phyloP scores from a whole-genome alignment of 1,140 invertebrate genomes.

The Latrodectus geometricus region DNA sequence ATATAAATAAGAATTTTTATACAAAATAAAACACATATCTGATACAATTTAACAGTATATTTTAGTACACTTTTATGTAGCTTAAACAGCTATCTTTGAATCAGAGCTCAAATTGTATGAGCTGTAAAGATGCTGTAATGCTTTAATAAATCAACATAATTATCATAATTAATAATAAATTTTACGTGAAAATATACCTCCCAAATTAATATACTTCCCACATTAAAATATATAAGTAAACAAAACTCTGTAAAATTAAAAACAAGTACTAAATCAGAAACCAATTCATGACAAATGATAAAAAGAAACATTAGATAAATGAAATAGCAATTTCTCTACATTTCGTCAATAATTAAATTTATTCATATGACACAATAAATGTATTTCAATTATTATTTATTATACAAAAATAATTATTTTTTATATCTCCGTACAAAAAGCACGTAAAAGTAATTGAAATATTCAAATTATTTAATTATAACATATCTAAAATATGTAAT shows the following conservation, averaged over 20 bases:
- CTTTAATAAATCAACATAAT: background rate
- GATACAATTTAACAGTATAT: background rate
- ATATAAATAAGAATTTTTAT: too few species aligned
- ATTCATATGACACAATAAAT: background rate
- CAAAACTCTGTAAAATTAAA: too few species aligned
- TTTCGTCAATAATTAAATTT: background rate
- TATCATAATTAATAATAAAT: background rate
- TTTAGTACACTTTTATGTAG: background rate
- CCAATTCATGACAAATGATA: too few species aligned
- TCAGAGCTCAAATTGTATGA: conserved; percentile 29
- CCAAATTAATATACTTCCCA: too few species aligned
- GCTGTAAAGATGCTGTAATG: conserved; percentile 17
- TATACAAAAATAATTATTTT: conserved; percentile 30
- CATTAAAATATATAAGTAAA: too few species aligned
- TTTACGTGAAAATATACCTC: too few species aligned
- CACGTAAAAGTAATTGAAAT: background rate
- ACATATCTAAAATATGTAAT: background rate
- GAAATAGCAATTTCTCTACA: background rate
- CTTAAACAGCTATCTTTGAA: conserved; percentile 18
- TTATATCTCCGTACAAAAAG: conserved; percentile 12
- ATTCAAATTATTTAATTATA: background rate
- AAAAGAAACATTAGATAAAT: too few species aligned
- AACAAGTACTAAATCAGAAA: background rate
- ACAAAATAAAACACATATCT: too few species aligned
- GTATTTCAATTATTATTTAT: background rate